phyloP scores from a whole-genome alignment of 2,113 vertebrate genomes.

The Excalfactoria chinensis region DNA sequence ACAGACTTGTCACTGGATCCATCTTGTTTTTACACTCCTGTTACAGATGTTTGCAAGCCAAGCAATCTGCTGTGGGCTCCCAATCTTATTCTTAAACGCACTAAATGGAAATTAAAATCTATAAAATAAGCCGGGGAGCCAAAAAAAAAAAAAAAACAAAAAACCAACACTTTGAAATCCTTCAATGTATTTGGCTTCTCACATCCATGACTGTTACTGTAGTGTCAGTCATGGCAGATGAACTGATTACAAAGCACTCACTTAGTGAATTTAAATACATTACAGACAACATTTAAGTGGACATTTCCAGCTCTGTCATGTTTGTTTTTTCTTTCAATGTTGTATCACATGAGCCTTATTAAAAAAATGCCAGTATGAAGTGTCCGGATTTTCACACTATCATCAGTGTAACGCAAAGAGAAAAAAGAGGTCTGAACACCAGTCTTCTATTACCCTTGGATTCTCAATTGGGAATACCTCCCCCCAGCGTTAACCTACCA shows the following conservation, averaged over 20 bases:
- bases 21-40: not conserved
- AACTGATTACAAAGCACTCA: not conserved
- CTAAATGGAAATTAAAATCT: not conserved
- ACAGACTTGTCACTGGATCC: not conserved
- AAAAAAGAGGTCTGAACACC: not conserved
- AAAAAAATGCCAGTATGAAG: not conserved
- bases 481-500: conserved; percentile 79
- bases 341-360: not conserved
- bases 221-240: not conserved
- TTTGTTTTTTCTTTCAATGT: not conserved
- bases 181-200: not conserved
- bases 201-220: not conserved
- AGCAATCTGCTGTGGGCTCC: not conserved
- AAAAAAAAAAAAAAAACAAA: not conserved
- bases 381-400: not conserved
- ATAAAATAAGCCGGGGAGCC: not conserved
- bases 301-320: not conserved
- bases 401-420: not conserved
- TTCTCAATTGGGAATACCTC: not conserved
- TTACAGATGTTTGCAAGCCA: not conserved
- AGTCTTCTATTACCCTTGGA: not conserved
- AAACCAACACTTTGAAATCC: not conserved
- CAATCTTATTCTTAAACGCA: not conserved
- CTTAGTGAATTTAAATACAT: not conserved
- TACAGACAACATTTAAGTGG: not conserved